Evolutionary conservation across 2,797 vertebrate genomes (phyloP).

Genomic region (Tachyglossus aculeatus): DNA sequence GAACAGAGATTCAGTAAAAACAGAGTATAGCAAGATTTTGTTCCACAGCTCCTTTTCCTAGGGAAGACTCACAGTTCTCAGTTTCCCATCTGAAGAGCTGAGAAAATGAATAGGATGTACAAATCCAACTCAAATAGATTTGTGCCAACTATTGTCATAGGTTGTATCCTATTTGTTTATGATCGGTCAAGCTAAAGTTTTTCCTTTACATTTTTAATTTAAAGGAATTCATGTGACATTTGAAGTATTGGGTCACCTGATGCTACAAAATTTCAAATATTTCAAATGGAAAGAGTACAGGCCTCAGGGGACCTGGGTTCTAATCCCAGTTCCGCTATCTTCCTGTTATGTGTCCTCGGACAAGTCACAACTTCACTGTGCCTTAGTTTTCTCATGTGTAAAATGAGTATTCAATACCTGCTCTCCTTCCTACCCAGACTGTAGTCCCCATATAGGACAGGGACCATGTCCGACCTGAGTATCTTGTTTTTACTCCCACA

Average conservation of each 20-base stretch:
- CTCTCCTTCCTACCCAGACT: no score
- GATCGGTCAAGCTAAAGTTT: slow-evolving; percentile 27
- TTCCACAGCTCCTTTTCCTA: neutral
- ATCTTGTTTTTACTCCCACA: no score
- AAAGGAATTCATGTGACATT: slow-evolving; percentile 1
- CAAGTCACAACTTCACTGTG: no score
- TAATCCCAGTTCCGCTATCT: no score
- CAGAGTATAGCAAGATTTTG: neutral
- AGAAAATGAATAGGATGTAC: neutral
- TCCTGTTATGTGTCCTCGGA: no score
- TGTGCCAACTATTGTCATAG: neutral
- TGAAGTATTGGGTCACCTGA: neutral
- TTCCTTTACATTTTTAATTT: slow-evolving; percentile 17
- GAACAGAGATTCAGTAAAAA: neutral
- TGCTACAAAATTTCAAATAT: slow-evolving; percentile 4
- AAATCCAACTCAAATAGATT: neutral
- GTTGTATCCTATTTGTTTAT: slow-evolving; percentile 7
- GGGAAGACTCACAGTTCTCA: neutral
- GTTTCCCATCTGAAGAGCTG: neutral
- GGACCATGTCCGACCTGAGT: no score
- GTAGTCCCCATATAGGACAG: no score
- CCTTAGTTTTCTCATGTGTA: no score
- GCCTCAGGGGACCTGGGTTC: no score
- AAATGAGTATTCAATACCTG: no score
- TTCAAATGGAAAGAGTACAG: no score